Conservation (phyloP, 2,113 vertebrate genomes). For the Notarius lentiginosus region DNA sequence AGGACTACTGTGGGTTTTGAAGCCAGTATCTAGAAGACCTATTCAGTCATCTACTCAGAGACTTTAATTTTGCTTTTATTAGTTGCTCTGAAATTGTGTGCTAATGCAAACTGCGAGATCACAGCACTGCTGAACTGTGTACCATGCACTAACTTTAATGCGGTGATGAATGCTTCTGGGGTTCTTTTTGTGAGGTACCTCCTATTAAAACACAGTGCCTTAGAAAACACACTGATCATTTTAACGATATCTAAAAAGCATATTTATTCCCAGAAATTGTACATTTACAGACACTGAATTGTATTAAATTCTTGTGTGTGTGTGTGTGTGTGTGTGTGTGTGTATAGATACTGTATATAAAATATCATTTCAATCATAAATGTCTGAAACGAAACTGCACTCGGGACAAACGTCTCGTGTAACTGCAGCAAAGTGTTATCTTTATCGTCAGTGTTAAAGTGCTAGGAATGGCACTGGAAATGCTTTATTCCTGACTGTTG, state of each 20-base stretch:
- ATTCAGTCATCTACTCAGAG: background rate
- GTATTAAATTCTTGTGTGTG: background rate
- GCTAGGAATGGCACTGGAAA: background rate
- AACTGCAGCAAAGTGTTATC: background rate
- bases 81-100: background rate
- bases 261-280: constrained; percentile 34
- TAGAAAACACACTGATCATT: background rate
- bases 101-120: background rate
- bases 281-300: constrained; percentile 5
- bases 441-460: background rate
- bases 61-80: background rate
- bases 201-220: constrained; percentile 1
- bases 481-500: background rate
- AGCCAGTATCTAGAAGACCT: background rate
- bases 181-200: background rate
- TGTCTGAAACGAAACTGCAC: constrained; percentile 16
- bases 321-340: constrained; percentile 2
- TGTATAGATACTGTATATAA: background rate
- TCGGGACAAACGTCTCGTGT: background rate
- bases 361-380: constrained; percentile 12
- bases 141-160: background rate
- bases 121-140: background rate
- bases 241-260: background rate
- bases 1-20: constrained; percentile 3
- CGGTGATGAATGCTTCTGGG: background rate